Evolutionary conservation across 2,888 invertebrate genomes (phyloP).

Genomic region (Macrophya annulata): DNA sequence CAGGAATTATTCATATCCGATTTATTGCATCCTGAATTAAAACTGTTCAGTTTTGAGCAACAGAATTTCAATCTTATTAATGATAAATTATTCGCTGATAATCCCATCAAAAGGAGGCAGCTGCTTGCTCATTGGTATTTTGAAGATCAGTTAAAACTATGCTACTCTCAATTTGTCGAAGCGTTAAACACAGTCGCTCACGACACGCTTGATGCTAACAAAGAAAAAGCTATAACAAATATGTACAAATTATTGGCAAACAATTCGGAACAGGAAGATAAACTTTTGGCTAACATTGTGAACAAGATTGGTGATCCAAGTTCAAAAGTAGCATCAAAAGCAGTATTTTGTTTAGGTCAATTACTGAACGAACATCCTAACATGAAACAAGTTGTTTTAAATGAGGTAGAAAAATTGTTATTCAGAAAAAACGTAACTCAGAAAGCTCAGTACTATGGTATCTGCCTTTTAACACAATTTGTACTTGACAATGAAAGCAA

Average conservation of each 20-base stretch:
- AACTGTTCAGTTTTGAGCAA: conserved; percentile 85
- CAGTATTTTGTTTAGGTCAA: conserved; percentile 91
- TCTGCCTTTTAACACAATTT: conserved; percentile 95
- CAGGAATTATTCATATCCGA: conserved; percentile 90
- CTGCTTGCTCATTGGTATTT: conserved; percentile 92
- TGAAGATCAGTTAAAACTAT: conserved; percentile 92
- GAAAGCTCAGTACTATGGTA: conserved; percentile 95
- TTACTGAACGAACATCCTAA: conserved; percentile 92
- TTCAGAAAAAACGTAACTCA: conserved; percentile 93
- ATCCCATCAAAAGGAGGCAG: conserved; percentile 83
- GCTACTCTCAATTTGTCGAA: conserved; percentile 88
- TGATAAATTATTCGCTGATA: conserved; percentile 84
- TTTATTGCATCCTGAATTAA: conserved; percentile 85
- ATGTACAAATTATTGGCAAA: conserved; percentile 89
- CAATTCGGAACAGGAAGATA: conserved; percentile 93
- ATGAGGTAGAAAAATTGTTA: conserved; percentile 94
- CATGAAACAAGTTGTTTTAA: conserved; percentile 94
- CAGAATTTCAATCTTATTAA: conserved; percentile 83
- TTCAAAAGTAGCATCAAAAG: conserved; percentile 93
- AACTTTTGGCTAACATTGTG: conserved; percentile 89
- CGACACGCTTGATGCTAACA: conserved; percentile 90
- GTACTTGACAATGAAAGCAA: conserved; percentile 87
- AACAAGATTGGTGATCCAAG: conserved; percentile 98
- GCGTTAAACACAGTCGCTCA: conserved; percentile 88
- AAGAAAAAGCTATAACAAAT: conserved; percentile 89